A percentile compares a stretch with the other conserved stretches of the same genome.
Evolutionary conservation across 1,140 invertebrate genomes (phyloP).

Genomic region (Spodoptera litura): DNA sequence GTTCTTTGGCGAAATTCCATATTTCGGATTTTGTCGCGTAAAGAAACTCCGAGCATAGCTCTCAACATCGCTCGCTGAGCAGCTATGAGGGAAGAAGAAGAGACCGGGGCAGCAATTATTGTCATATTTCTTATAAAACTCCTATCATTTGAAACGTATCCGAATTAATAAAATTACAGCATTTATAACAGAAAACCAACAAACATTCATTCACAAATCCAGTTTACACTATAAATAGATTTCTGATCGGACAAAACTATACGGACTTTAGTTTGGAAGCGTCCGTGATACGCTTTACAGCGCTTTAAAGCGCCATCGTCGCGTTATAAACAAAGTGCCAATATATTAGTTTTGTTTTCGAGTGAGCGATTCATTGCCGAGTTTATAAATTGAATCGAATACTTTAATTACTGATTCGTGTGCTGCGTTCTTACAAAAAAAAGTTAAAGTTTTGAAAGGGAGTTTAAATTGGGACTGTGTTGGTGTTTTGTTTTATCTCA

Average conservation of each 20-base stretch:
- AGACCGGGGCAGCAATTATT: not conserved
- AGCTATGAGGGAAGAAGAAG: too few relatives aligned
- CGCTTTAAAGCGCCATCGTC: constrained; percentile 3
- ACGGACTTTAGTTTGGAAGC: constrained; percentile 41
- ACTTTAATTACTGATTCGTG: not conserved
- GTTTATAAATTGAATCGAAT: not conserved
- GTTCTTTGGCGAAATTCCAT: too few relatives aligned
- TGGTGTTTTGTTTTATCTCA: too few relatives aligned
- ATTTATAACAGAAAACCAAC: constrained; percentile 31
- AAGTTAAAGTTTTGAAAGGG: too few relatives aligned
- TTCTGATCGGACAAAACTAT: constrained; percentile 29
- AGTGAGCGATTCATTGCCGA: constrained; percentile 24
- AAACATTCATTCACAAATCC: constrained; percentile 50
- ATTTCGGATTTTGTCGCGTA: too few relatives aligned
- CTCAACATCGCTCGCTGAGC: too few relatives aligned
- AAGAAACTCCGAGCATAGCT: too few relatives aligned
- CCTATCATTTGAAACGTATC: constrained; percentile 1
- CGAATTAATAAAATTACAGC: not conserved
- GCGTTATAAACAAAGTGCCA: constrained; percentile 36
- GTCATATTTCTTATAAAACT: not conserved
- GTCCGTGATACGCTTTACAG: constrained; percentile 40
- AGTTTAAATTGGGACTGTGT: too few relatives aligned
- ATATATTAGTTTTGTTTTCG: constrained; percentile 29
- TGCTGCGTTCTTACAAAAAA: too few relatives aligned
- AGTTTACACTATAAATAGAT: constrained; percentile 47